Base-by-base conservation (phyloP, 30 jellyfish, hydroid and myxozoan genomes). In the Turritopsis dohrnii region DNA sequence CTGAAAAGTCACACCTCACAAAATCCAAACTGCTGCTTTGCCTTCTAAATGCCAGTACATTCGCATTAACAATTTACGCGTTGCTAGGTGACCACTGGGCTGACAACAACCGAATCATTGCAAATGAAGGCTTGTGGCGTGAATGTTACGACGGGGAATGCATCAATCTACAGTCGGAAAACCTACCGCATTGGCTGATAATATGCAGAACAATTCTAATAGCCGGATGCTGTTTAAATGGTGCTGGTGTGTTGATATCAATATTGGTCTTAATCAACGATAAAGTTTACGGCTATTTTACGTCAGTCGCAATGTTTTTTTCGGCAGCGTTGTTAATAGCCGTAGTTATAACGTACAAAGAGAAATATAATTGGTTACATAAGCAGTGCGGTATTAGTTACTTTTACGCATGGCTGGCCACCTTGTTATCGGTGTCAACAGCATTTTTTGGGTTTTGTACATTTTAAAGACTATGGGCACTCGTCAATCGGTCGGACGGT, bases 381-480 rank as follows among this genome's bases (percentile, higher is more conserved):
- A 23, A n/a, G 77, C 22, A 69, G 19, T 69, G 77, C 8, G 77
- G 77, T 69, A 23, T 69, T 19, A 23, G 30, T 27, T 69, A 69
- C 30, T 69, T 69, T 69, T 69, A 27, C 19, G 77, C 77, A 19
- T 69, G 77, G 77, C 77, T 69, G 28, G 28, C 77, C 23, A 7
- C 77, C 16, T 23, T 69, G 22, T 69, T 69, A 1, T 69, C 77
- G 16, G 77, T 27, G 16, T 69, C 30, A n/a, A n/a, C 77, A 7
- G 77, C 77, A 69, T 69, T 69, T 19, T 16, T 69, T 1, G 77
- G 77, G 8, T 69, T 23, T 23, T 69, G 77, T 69, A 69, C 77
- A n/a, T 69, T 69, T 69, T 69, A 19, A 69, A 7, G 16, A 69
- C 77, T 16, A 19, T 7, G 8, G 77, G 19, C 31, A 69, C n/a